Evolutionary conservation across 2,888 invertebrate genomes (phyloP), one percentile per base, ranked within the genome.

Genomic region (Lagria hirta): DNA sequence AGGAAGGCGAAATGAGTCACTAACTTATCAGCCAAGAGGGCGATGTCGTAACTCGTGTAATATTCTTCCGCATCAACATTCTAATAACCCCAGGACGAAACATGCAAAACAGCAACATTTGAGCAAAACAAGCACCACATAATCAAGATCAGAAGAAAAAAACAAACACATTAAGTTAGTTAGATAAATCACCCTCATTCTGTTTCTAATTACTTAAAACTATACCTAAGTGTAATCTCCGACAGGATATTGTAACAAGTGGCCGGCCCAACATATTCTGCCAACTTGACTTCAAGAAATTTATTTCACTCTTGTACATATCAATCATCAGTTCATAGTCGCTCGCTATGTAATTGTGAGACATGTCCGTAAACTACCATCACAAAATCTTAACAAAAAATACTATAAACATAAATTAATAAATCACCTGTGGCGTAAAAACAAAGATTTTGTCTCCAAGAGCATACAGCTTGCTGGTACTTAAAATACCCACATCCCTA

Each of bases 261-360:
- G 99, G 98, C 64, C 98, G 83, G 65, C 99, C 99, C 70, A 96
- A 83, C 78, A 94, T 90, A 76, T 91, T 91, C 79, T 92, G 92
- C 98, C 98, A 99, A 74, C 92, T 92, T 64, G 90, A 91, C 80
- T 97, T 95, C 79, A 97, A 84, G 82, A 95, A 96, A 80, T 93
- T 89, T 69, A 97, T 88, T 79, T 97, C 95, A 62, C 91, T 90
- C 80, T 93, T 93, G 78, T 95, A 88, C 73, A 90, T 90, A 79
- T 98, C 97, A 71, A 97, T 88, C 86, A 97, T 88, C 76, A 98
- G 84, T 75, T 95, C 93, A 76, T 90, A 90, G 79, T 99, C 98
- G 70, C 94, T 92, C 70, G 95, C 95, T 72, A 97, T 89, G 86
- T 98, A 98, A 84, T 96, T 97, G 73, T 92, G 87, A 70, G 88